Base-by-base conservation (phyloP, 2,888 invertebrate genomes). In the Molorchus minor region DNA sequence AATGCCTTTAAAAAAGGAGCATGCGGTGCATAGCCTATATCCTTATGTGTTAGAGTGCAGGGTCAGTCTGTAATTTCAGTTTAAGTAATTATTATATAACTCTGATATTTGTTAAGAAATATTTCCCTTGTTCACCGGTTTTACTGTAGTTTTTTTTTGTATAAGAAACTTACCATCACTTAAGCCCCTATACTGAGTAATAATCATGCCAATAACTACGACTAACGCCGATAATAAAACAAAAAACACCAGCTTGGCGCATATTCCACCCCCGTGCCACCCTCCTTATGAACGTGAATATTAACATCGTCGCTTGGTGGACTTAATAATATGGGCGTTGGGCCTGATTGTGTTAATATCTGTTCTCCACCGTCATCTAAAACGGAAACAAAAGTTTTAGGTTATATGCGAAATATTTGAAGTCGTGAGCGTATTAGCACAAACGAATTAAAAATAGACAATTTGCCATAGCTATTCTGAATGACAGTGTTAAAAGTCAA, bases 161-260 rank as follows among this genome's bases (percentile, higher is more conserved):
- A n/a, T 29, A 3, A 54, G 41, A 60, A 71, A 85, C 88, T 87
- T 81, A 93, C 93, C 86, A 79, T 93, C 92, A 46, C 88, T 86
- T 35, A 89, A 82, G 33, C 92, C 93, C 75, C 91, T 86, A 77
- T 92, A 90, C 81, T 93, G 92, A 58, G 90, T 80, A 71, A 93
- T 90, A 61, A 93, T 92, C 49, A 93, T 80, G 58, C 91, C 91
- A 76, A 93, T 86, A 57, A 92, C 84, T 43, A 89, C 87, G 59
- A 89, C 79, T 25, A 94, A 84, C 54, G 89, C 85, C 45, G 88
- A 88, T 67, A 93, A 83, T 19, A 94, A 81, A 1, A 87, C 81
- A 75, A 93, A 92, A 80, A 94, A 94, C 71, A 93, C 85, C 55
- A 93, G 83, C 81, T 92, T 92, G 29, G 93, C 91, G 80, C 92